Base-by-base conservation (phyloP, 2,888 invertebrate species). In the Orchesellides sinensis region DNA sequence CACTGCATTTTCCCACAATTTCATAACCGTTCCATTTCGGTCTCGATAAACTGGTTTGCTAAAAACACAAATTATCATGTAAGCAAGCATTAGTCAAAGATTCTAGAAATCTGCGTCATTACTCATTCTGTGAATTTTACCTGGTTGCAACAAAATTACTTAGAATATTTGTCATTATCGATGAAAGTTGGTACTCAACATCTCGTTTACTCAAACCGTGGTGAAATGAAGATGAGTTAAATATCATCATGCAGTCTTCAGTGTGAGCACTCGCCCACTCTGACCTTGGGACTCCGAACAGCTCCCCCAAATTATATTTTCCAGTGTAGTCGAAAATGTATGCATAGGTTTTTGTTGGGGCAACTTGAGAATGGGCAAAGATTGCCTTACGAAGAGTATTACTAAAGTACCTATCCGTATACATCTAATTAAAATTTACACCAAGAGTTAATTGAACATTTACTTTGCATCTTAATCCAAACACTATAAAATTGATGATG, bases 271-370 rank as follows among this genome's bases (percentile, higher is more conserved):
- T 72, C 70, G 79, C 82, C 87, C 87, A 86, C 63, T 87, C 85
- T 8, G 84, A 68, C 61, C 78, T 63, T 5, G 82, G 84, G 10
- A 83, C 77, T 19, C 87, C 87, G 32, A 86, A 85, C 23, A 80
- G 49, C 40, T 85, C 78, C 0, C 85, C 87, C 40, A 87, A 56
- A 27, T 84, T 86, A 40, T 84, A 83, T 27, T 83, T 83, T 23
- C 85, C 85, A 75, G 66, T 74, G 66, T 45, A 86, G 47, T 80
- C 78, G 65, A 79, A 86, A 0, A 86, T 35, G 63, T 85, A 86
- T 0, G 86, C 83, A 40, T 85, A 87, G 0, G 86, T 86, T 29
- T 85, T 82, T 1, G 78, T 84, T 21, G 85, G 86, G 17, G 87
- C 87, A 21, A 86, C 56, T n/a, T 23, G 25, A 3, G 87, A 86